Base-by-base conservation (phyloP, 1,140 invertebrate species). In the Hormaphis cornu region DNA sequence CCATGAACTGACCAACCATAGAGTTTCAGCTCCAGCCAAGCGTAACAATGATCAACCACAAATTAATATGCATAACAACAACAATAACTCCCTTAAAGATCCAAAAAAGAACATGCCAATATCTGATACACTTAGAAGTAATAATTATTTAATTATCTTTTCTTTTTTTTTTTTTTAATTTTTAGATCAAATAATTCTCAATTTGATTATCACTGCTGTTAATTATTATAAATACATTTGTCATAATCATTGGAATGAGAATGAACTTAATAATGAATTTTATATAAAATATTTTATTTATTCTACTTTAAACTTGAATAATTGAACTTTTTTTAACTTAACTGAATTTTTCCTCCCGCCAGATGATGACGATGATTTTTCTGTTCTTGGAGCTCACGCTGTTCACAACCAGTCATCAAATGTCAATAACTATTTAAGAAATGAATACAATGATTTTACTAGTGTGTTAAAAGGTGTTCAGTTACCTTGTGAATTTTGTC, bases 31-130 rank as follows among this genome's bases (percentile, higher is more conserved):
- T 35, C 30, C 61, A 22, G 28, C 24, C 28, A 66, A 66, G 35
- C 61, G 44, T 16, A 66, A 66, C 14, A 66, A 66, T n/a, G 61
- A 66, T 50, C 44, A 66, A 48, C 61, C 61, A 33, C 61, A 66
- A 48, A 66, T 66, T 22, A 66, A 66, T 66, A 66, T 44, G 10
- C 28, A 35, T 3, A 66, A 48, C 18, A 66, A 35, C 7, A 66
- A 66, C n/a, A 26, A 66, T 35, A 33, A 24, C 1, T 24, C 18
- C 0, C 16, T 20, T 9, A 66, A 66, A 50, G 61, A 46, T 22
- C 28, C 42, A 30, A 48, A 46, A 48, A 48, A 66, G 7, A 48
- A 50, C 10, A 66, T 30, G 28, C 24, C 58, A 1, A 28, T 46
- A 22, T n/a, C 30, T 20, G 42, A 66, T 9, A 22, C 7, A 8